phyloP scores from a whole-genome alignment of 2,113 vertebrate species.

The Phoenicopterus ruber region DNA sequence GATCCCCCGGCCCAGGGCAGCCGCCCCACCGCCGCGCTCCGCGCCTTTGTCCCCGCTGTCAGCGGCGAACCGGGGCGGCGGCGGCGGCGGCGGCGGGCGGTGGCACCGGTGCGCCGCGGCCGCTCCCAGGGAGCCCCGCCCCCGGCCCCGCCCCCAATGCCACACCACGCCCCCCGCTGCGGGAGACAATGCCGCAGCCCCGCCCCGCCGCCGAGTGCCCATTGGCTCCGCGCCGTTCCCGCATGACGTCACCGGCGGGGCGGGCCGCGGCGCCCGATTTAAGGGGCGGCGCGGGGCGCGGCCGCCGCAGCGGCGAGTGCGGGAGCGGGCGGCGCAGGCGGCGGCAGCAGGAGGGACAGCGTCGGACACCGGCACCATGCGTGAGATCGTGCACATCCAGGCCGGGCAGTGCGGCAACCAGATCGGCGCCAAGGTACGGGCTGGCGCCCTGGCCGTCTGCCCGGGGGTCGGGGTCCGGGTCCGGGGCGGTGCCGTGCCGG shows the following conservation, averaged over 20 bases:
- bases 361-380: constrained; percentile 75
- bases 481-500: neutral
- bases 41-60: neutral
- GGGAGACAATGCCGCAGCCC: neutral
- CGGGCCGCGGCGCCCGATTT: neutral
- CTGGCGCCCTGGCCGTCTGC: no score
- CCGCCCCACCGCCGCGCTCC: neutral
- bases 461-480: no score
- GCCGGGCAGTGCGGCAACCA: constrained; percentile 93
- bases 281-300: neutral
- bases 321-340: rapidly evolving
- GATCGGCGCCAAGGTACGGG: constrained; percentile 90
- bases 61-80: neutral
- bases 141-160: rapidly evolving
- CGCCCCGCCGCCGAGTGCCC: neutral
- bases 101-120: neutral
- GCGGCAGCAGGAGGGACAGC: no score
- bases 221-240: neutral
- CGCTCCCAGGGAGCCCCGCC: neutral
- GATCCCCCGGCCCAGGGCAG: no score
- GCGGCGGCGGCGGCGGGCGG: no score
- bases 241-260: neutral
- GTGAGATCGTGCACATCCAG: constrained; percentile 94
- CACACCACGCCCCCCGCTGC: neutral
- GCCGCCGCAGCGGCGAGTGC: neutral